phyloP scores from a whole-genome alignment of 2,113 vertebrate genomes.

The Todiramphus saurophagus region DNA sequence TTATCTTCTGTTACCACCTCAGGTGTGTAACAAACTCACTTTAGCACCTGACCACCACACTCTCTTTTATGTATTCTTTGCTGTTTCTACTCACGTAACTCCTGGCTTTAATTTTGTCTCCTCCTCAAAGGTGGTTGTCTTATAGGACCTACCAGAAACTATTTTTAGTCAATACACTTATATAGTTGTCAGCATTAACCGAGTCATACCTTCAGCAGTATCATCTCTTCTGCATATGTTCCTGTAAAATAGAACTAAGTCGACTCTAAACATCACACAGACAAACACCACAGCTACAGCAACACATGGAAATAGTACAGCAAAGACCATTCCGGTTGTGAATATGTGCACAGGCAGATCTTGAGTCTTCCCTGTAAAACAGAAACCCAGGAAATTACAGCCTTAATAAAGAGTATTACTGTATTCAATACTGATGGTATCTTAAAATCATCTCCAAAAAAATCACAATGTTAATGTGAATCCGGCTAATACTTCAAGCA shows the following conservation, averaged over 20 bases:
- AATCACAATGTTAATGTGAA: not conserved
- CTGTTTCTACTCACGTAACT: not conserved
- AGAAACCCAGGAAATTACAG: not conserved
- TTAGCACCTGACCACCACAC: not conserved
- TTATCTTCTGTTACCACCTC: not conserved
- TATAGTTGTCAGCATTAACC: not conserved
- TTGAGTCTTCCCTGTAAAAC: not conserved
- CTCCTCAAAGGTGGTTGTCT: not conserved
- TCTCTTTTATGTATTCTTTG: not conserved
- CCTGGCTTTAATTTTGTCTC: not conserved
- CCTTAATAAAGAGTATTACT: not conserved
- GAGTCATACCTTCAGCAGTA: conserved; percentile 76
- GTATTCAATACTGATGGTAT: not conserved
- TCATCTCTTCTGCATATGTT: conserved; percentile 69
- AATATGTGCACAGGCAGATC: conserved; percentile 72
- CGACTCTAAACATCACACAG: conserved; percentile 72
- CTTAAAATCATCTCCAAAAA: not conserved
- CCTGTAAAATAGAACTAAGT: conserved; percentile 76
- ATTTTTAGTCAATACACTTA: not conserved
- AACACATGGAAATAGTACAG: conserved; percentile 22
- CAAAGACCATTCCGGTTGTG: conserved; percentile 62
- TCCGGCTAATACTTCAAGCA: not conserved
- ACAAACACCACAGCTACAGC: conserved; percentile 23
- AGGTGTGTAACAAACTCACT: not conserved
- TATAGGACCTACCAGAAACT: not conserved